Evolutionary conservation across 2,113 vertebrate genomes (phyloP), one percentile per base, ranked within the genome.

Genomic region (Elephas maximus): DNA sequence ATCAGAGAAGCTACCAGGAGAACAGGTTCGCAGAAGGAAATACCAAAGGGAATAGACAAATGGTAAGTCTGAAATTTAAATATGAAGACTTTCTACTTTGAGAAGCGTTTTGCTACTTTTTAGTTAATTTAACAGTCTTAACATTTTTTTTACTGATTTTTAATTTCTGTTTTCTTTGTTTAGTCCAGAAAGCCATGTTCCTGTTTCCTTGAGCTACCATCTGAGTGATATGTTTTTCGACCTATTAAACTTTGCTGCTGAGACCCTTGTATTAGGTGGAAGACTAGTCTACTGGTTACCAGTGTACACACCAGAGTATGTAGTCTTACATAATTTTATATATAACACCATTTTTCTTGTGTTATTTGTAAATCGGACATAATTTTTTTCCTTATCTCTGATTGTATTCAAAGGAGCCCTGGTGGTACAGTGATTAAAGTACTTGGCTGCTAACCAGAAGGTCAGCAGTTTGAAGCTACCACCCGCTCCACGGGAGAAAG

Each of bases 231-330:
- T 99, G 98, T 99, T 99, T 97, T 99, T 99, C 80, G 99, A 99
- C 98, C 99, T 99, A 1, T 97, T 99, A 96, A 99, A 99, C 98
- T 99, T 99, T 97, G 99, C 99, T 0, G 99, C 99, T 44, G 99
- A 99, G n/a, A 98, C 99, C 79, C 99, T 99, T 65, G 98, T 99
- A 88, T 98, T 99, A 97, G 99, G 99, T 24, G 99, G 99, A 97
- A 99, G 99, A 97, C 97, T 99, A 1, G 99, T 99, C 41, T 99
- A 99, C 96, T 99, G 99, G 99, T 98, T 99, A 94, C 99, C 99
- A 0, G 93, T 99, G 81, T 99, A 99, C 98, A 99, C 98, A 90
- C 99, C 99, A 97, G 99, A 99, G 99, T 99, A 99, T 97, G 99
- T 99, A 97, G 94, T 86, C 60, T 86, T 95, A 41, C 90, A 78